phyloP scores from a whole-genome alignment of 2,888 invertebrate species.

The Chorisops tibialis region DNA sequence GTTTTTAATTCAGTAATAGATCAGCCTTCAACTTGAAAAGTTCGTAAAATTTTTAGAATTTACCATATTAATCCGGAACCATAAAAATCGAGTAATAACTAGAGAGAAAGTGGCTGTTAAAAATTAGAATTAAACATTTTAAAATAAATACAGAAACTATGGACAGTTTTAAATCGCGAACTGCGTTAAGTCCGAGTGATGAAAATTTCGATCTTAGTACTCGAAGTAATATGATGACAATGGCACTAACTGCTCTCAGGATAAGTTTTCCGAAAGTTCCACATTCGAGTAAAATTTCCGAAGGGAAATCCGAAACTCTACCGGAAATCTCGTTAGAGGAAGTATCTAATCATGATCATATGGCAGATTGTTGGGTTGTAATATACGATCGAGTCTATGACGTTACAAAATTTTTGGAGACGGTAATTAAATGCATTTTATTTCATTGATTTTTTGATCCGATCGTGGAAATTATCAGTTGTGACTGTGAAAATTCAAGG shows the following conservation, averaged over 20 bases:
- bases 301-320: conserved; percentile 32
- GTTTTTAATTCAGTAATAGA: neutral
- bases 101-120: neutral
- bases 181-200: neutral
- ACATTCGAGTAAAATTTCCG: neutral
- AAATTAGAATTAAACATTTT: neutral
- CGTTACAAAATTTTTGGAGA: conserved; percentile 69
- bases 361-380: conserved; percentile 79
- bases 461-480: too few species aligned
- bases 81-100: neutral
- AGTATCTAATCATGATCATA: conserved; percentile 70
- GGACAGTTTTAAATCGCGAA: neutral
- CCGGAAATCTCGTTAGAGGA: conserved; percentile 65
- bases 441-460: too few species aligned
- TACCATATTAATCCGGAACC: too few species aligned
- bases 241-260: conserved; percentile 29
- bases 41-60: neutral
- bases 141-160: neutral
- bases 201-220: conserved; percentile 5
- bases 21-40: conserved; percentile 12
- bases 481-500: too few species aligned
- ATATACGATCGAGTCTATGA: conserved; percentile 84
- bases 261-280: conserved; percentile 23
- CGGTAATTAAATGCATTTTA: conserved; percentile 52
- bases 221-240: conserved; percentile 15